Percentiles rank a stretch among this genome's conserved stretches.
These are phyloP conservation scores for Cryptophagus acutangulus DNA, from an alignment of 2,888 invertebrate species.

Conservation along the genomic window DNA sequence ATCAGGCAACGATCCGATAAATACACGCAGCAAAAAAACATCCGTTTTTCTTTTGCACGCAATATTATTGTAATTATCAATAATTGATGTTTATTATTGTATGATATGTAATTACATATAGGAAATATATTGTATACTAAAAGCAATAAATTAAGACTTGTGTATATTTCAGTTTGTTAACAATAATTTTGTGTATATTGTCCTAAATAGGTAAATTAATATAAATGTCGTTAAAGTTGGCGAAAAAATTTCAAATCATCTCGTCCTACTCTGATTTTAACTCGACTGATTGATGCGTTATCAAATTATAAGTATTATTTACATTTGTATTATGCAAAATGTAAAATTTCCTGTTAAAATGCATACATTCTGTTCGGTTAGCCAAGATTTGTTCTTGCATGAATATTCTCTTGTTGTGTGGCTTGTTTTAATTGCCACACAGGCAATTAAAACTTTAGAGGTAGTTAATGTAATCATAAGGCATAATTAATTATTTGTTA, in stretches of 20 bases:
- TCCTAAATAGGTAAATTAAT: too few relatives aligned
- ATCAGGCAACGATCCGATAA: constrained; percentile 2
- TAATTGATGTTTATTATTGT: background rate
- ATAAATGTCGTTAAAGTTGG: constrained; percentile 4
- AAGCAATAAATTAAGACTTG: constrained; percentile 35
- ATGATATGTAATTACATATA: constrained; percentile 2
- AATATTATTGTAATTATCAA: background rate
- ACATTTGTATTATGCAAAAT: too few relatives aligned
- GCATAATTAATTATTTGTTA: too few relatives aligned
- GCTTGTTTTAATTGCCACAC: too few relatives aligned
- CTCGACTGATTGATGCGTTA: too few relatives aligned
- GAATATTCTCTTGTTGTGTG: too few relatives aligned
- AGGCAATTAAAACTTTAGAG: too few relatives aligned
- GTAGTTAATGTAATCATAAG: too few relatives aligned
- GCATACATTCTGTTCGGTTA: too few relatives aligned
- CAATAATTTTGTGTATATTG: background rate
- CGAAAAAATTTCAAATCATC: background rate
- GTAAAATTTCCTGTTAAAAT: too few relatives aligned
- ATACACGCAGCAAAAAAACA: constrained; percentile 1
- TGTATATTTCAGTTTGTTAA: constrained; percentile 12
- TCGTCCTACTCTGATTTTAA: background rate
- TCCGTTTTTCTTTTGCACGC: background rate
- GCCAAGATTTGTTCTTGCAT: too few relatives aligned
- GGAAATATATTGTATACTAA: constrained; percentile 20
- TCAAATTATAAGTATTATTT: too few relatives aligned